Percentiles rank a stretch among this genome's conserved stretches.
Conservation (phyloP, 1,140 invertebrate species). For the Drosophila persimilis region DNA sequence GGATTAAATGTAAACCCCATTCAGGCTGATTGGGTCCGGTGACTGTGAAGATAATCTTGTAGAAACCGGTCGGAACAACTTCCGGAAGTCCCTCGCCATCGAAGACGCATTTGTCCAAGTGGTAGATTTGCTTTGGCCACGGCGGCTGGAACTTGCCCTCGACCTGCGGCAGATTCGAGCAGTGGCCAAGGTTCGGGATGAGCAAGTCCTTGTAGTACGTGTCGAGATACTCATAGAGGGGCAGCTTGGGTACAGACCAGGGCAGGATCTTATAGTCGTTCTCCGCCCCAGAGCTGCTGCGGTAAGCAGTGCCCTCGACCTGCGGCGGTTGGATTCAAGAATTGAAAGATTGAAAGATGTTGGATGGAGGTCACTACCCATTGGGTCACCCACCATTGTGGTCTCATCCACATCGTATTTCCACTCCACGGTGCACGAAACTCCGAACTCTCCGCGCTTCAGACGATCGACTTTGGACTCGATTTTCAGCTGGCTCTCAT, state of each 20-base stretch:
- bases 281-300: slow-evolving; percentile 25
- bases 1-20: too few species aligned
- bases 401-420: slow-evolving; percentile 27
- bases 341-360: too few species aligned
- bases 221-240: slow-evolving; percentile 27
- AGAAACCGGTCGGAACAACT: slow-evolving; percentile 29
- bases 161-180: slow-evolving; percentile 36
- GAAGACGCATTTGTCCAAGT: slow-evolving; percentile 16
- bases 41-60: slow-evolving; percentile 24
- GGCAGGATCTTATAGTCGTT: slow-evolving; percentile 38
- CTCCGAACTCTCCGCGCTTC: slow-evolving; percentile 30
- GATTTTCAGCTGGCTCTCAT: slow-evolving; percentile 12
- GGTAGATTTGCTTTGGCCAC: slow-evolving; percentile 28
- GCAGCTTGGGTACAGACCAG: slow-evolving; percentile 3
- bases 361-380: too few species aligned
- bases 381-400: slow-evolving; percentile 17
- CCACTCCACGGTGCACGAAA: slow-evolving; percentile 2
- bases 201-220: slow-evolving; percentile 30
- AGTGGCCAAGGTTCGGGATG: slow-evolving; percentile 19
- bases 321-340: not conserved
- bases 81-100: slow-evolving; percentile 24
- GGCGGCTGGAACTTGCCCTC: slow-evolving; percentile 41
- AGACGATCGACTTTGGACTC: slow-evolving; percentile 21
- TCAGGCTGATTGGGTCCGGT: too few species aligned
- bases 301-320: slow-evolving; percentile 14